Conservation (phyloP, 1,140 invertebrate genomes). For the Drosophila navojoa region DNA sequence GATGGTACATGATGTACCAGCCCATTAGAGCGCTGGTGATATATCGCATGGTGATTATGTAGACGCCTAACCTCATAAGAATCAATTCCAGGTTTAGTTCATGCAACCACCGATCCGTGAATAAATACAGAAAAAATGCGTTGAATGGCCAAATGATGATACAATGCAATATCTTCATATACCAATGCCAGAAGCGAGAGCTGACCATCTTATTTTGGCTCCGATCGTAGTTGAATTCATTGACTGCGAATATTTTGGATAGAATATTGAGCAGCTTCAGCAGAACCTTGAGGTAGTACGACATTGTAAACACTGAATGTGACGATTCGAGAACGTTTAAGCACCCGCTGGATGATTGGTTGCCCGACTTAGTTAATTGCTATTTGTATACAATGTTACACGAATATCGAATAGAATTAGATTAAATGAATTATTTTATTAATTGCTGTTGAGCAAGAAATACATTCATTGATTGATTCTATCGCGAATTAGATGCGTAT, state of each 20-base stretch:
- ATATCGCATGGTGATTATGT: not conserved
- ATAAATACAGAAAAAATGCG: not conserved
- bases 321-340: too few relatives aligned
- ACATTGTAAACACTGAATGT: not conserved
- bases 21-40: not conserved
- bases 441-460: too few relatives aligned
- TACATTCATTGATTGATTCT: too few relatives aligned
- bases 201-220: not conserved
- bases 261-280: not conserved
- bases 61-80: too few relatives aligned
- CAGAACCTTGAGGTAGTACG: not conserved
- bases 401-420: too few relatives aligned
- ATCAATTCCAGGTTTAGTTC: not conserved
- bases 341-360: too few relatives aligned
- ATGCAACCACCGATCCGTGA: too few relatives aligned
- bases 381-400: too few relatives aligned
- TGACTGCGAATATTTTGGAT: constrained; percentile 1
- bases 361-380: too few relatives aligned
- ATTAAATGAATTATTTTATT: too few relatives aligned
- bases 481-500: too few relatives aligned
- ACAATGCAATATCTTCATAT: not conserved
- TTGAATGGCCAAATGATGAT: not conserved
- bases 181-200: not conserved
- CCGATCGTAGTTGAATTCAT: not conserved
- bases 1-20: not conserved